Conservation (phyloP, 2,888 invertebrate species). For the Rhorus exstirpatorius region DNA sequence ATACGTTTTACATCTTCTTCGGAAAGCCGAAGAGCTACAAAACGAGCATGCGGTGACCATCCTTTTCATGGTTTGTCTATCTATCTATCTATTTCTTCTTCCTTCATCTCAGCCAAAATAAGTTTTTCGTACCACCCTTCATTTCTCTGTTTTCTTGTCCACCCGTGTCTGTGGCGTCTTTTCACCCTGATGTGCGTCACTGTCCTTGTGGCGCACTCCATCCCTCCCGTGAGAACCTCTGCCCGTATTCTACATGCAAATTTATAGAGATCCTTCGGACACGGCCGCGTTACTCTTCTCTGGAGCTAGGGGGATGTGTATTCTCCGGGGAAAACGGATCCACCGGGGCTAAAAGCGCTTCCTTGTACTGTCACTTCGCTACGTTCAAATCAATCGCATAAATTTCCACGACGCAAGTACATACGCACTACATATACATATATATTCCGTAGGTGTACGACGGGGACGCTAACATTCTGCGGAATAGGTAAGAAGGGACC, state of each 20-base stretch:
- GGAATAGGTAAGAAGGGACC: constrained; percentile 24
- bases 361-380: constrained; percentile 86
- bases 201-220: constrained; percentile 60
- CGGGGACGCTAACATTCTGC: constrained; percentile 43
- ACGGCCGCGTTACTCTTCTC: constrained; percentile 76
- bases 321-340: constrained; percentile 81
- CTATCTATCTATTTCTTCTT: constrained; percentile 6
- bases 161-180: constrained; percentile 52
- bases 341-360: constrained; percentile 86
- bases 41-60: constrained; percentile 15
- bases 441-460: constrained; percentile 41
- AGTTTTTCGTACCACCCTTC: constrained; percentile 42
- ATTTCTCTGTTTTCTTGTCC: constrained; percentile 34
- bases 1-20: constrained; percentile 40
- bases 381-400: constrained; percentile 86
- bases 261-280: constrained; percentile 86
- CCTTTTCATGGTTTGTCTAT: not conserved
- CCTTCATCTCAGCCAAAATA: constrained; percentile 29
- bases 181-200: constrained; percentile 56
- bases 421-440: constrained; percentile 30
- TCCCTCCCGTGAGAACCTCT: constrained; percentile 79
- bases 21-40: not conserved
- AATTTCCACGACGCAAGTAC: constrained; percentile 81
- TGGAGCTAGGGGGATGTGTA: constrained; percentile 78
- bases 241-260: constrained; percentile 86